Evolutionary conservation across 2,113 vertebrate species (phyloP).

Genomic region (Barnardius zonarius): DNA sequence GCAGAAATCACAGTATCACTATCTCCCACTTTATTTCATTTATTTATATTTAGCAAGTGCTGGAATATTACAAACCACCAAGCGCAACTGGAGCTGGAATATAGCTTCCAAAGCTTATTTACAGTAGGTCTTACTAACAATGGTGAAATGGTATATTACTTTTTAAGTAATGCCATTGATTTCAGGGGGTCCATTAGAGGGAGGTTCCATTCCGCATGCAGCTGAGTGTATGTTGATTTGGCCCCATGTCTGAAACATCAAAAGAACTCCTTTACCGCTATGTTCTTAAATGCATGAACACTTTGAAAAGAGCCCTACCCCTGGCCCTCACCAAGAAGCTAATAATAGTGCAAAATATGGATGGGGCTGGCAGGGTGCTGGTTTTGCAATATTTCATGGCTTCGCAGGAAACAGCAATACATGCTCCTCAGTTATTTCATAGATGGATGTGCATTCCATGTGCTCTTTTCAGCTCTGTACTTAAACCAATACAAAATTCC

Average conservation of each 20-base stretch:
- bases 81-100: neutral
- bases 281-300: neutral
- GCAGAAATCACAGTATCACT: neutral
- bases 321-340: neutral
- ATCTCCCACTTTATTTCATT: slow-evolving; percentile 30
- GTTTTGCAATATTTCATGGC: neutral
- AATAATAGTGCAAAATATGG: neutral
- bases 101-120: slow-evolving; percentile 28
- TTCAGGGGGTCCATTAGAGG: neutral
- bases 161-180: slow-evolving; percentile 23
- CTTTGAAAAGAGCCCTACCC: neutral
- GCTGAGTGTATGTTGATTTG: neutral
- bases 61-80: neutral
- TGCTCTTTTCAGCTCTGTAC: neutral
- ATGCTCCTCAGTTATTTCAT: neutral
- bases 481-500: neutral
- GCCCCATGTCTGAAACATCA: neutral
- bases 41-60: slow-evolving; percentile 38
- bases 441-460: neutral
- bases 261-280: neutral
- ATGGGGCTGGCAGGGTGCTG: neutral
- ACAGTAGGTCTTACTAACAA: neutral
- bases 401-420: neutral
- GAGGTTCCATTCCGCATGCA: neutral
- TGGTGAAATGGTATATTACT: neutral